Evolutionary conservation across 2,113 vertebrate genomes (phyloP).

Genomic region (Strigops habroptila): DNA sequence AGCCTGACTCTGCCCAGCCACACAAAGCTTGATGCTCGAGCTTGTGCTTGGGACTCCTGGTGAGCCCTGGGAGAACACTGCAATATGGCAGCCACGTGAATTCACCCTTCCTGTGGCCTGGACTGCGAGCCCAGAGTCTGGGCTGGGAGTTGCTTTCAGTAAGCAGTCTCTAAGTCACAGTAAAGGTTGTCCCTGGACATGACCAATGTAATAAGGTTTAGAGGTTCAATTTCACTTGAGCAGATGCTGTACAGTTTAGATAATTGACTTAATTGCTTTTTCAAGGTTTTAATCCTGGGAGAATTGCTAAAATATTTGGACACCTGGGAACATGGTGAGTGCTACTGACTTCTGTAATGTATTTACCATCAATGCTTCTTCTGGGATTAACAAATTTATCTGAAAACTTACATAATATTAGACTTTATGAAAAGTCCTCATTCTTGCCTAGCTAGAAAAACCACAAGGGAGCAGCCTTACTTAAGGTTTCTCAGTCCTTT

Average conservation of each 20-base stretch:
- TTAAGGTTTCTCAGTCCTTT: slow-evolving; percentile 35
- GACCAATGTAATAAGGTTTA: background rate
- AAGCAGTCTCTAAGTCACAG: background rate
- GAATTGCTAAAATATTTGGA: background rate
- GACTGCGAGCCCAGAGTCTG: background rate
- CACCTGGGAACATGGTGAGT: background rate
- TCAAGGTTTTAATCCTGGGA: background rate
- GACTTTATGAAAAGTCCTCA: background rate
- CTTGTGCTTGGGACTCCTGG: background rate
- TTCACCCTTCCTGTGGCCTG: background rate
- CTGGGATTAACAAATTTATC: background rate
- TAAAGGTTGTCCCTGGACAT: background rate
- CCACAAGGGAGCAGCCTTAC: slow-evolving; percentile 65
- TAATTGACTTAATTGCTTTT: background rate
- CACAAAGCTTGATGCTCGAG: background rate
- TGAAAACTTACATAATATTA: background rate
- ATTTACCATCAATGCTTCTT: background rate
- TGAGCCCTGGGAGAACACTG: background rate
- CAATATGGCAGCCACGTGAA: fast-evolving
- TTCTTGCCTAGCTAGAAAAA: slow-evolving; percentile 6
- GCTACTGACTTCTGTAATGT: background rate
- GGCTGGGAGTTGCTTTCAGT: background rate
- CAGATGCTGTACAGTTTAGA: background rate
- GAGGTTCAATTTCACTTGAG: background rate
- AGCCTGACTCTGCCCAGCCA: background rate